Conservation (phyloP, 2,797 vertebrate species). For the Pelodytes ibericus region DNA sequence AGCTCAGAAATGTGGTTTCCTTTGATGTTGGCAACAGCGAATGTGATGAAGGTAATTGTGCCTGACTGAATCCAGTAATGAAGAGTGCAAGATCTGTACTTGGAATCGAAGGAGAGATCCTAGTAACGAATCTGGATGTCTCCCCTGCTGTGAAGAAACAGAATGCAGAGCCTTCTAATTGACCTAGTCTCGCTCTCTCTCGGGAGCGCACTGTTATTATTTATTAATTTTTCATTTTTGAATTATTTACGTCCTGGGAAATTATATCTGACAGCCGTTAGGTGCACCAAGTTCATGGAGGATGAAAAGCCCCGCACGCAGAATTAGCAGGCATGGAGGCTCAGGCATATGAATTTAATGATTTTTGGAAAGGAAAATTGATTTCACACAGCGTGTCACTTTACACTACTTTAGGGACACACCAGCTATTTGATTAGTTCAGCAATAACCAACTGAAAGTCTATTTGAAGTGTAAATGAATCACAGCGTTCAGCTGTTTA, state of each 20-base stretch:
- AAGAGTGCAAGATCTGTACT: slow-evolving; percentile 84
- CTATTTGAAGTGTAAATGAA: slow-evolving; percentile 86
- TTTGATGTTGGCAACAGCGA: slow-evolving; percentile 90
- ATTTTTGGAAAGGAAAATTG: slow-evolving; percentile 81
- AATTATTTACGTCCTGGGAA: slow-evolving; percentile 94
- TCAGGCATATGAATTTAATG: slow-evolving; percentile 80
- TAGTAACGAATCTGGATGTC: slow-evolving; percentile 75
- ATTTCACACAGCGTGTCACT: slow-evolving; percentile 83
- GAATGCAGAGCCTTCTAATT: slow-evolving; percentile 90
- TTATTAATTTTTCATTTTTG: slow-evolving; percentile 98
- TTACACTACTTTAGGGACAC: slow-evolving; percentile 83
- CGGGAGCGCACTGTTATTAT: slow-evolving; percentile 93
- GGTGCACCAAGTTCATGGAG: slow-evolving; percentile 88
- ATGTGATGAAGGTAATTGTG: slow-evolving; percentile 87
- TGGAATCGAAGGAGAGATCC: slow-evolving; percentile 76
- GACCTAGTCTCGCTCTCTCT: slow-evolving; percentile 88
- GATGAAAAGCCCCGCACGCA: slow-evolving; percentile 75
- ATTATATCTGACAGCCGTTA: slow-evolving; percentile 82
- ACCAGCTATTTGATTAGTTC: slow-evolving; percentile 82
- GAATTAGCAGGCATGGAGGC: slow-evolving; percentile 76
- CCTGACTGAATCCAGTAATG: slow-evolving; percentile 91
- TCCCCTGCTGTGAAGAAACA: slow-evolving; percentile 82
- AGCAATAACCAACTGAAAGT: slow-evolving; percentile 78
- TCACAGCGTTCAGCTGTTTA: slow-evolving; percentile 74
- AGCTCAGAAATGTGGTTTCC: slow-evolving; percentile 78